Base-by-base conservation (phyloP, 37 sponge, comb jelly and placozoan genomes). In the Geodia barretti region DNA sequence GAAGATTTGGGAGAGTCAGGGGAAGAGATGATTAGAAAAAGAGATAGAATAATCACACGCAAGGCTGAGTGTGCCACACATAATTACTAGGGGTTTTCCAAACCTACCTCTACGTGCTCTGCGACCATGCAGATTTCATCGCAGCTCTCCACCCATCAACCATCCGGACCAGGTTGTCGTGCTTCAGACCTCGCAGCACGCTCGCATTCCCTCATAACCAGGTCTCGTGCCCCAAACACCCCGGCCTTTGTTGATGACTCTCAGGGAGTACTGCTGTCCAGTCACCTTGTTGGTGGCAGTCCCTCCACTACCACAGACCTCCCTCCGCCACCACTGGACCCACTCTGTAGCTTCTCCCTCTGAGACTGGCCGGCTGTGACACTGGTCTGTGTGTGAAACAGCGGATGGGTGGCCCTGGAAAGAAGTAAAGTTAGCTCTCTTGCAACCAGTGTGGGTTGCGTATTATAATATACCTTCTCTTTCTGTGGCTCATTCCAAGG, bases 81-180 rank as follows among this genome's bases (percentile, higher is more conserved):
- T n/a, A n/a, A n/a, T n/a, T n/a, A n/a, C n/a, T n/a, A n/a, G n/a
- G n/a, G n/a, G n/a, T n/a, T n/a, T n/a, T n/a, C n/a, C 60, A 25
- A 32, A 30, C 71, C 5, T 82, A 82, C 89, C 67, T 81, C 65
- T 4, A 89, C 58, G 2, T 76, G 84, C 78, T 93, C 94, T 65
- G 88, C 78, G 23, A 95, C 86, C 62, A 87, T 59, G 33, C 40
- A 67, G 19, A 81, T 72, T 1, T 83, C 66, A 37, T 80, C 76
- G 24, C 62, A 59, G 2, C 41, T 82, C 38, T 87, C 92, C 76
- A 92, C 26, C 84, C 80, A 58, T 87, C 92, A 26, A 90, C 70
- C 72, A 95, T 74, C 65, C 82, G 75, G 29, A 95, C 37, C 23
- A 90, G 77, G 39, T 95, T 87, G 71, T 84, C 77, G 43, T 95